Evolutionary conservation across 2,797 vertebrate genomes (phyloP), one percentile per base, ranked within the genome.

Genomic region (Numenius phaeopus): DNA sequence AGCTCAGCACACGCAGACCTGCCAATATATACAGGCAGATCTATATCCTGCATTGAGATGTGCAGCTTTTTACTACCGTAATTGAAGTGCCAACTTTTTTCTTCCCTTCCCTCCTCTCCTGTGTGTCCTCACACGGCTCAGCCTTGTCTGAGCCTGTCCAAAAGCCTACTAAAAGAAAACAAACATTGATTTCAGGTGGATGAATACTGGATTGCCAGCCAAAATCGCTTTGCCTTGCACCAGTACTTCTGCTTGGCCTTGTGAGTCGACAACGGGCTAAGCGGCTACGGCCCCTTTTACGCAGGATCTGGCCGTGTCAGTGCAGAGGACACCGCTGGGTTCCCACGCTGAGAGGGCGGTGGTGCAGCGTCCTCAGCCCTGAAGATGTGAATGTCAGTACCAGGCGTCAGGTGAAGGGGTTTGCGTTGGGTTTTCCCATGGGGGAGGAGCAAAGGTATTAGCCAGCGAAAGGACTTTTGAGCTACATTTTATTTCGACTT

Each of bases 141-240:
- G 67, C 29, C 40, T 71, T 29, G 32, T 4, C 20, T 1, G 2
- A 59, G 37, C 61, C 57, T 46, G 42, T 30, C 57, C 78, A 77
- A 81, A 86, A 83, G 46, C 22, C 34, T 67, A 40, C 52, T n/a
- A 13, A 52, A 83, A 55, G 32, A 80, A 91, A 88, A 62, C n/a
- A 88, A 85, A 52, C 37, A 69, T 39, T 16, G 34, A 67, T 64
- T 71, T 78, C 88, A 82, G 49, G 58, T 75, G 32, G 50, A 83
- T 32, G 70, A 83, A 70, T 37, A 49, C 0, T 0, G 83, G 77
- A 62, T 62, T 75, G 19, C 19, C 52, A 71, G 91, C 46, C 82
- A 70, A 91, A 94, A 65, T 34, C 49, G 32, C 72, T 91, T 70
- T 83, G 37, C 26, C 40, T 90, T 57, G 52, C 57, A 75, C 49